phyloP scores from a whole-genome alignment of 2,113 vertebrate species.

The Caloenas nicobarica region DNA sequence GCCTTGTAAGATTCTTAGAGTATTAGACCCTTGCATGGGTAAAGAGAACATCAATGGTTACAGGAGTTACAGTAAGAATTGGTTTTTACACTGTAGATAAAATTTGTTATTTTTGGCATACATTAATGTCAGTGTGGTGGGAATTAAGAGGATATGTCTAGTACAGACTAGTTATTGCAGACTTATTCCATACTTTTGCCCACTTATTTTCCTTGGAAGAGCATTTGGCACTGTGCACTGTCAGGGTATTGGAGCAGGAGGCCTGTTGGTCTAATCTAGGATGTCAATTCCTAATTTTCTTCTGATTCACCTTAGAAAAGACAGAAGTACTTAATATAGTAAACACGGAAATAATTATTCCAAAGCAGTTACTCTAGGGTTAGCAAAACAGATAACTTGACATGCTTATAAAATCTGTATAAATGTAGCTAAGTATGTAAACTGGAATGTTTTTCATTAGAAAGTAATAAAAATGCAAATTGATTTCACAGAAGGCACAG shows the following conservation, averaged over 20 bases:
- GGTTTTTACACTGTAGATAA: neutral
- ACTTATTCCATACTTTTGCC: neutral
- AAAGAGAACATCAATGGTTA: neutral
- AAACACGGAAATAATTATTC: neutral
- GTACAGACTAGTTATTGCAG: neutral
- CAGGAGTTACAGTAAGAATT: neutral
- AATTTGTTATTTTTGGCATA: neutral
- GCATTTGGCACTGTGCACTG: neutral
- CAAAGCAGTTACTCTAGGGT: neutral
- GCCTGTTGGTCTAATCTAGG: neutral
- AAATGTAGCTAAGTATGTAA: conserved; percentile 15
- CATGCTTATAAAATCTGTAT: neutral
- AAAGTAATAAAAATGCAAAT: conserved; percentile 40
- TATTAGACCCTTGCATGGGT: neutral
- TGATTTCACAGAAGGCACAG: conserved; percentile 26
- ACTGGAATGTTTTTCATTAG: conserved; percentile 11
- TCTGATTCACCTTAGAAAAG: conserved; percentile 13
- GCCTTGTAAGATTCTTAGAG: neutral
- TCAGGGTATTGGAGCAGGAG: neutral
- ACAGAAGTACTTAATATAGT: neutral
- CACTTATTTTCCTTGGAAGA: conserved; percentile 12
- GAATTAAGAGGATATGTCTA: neutral
- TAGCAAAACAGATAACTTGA: conserved; percentile 15
- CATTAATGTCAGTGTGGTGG: neutral
- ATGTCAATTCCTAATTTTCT: neutral